Base-by-base conservation (phyloP, 92 coral and sea anemone species). In the Siderastrea siderea region DNA sequence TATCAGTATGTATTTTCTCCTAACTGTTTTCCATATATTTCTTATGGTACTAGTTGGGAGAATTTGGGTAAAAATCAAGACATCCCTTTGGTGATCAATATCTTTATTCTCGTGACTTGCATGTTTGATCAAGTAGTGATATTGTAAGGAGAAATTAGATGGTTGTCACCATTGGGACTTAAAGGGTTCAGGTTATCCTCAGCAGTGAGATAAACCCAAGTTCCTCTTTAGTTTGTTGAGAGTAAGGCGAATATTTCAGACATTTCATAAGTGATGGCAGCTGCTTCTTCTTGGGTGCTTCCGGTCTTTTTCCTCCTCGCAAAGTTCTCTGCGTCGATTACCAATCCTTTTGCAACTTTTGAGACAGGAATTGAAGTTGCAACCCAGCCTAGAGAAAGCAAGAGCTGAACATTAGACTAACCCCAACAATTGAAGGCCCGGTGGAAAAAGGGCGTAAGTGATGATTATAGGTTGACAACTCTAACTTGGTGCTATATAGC, bases 261-360 rank as follows among this genome's bases (percentile, higher is more conserved):
- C 55, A 77, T 85, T 54, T 53, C 89, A 8, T 16, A 77, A 53
- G 83, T 78, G 68, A 76, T 71, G 54, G 58, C 54, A 61, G 77
- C 53, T 9, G 84, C 7, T 17, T 47, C 17, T 49, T 82, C 60
- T 38, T 4, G 52, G 44, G 51, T 52, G 8, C 59, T 52, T 10
- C 16, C 75, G 1, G 53, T 58, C 59, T 62, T 45, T 50, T 82
- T 76, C 50, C 77, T 88, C 63, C 80, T 78, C 10, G 84, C 85
- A 74, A 87, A 83, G 47, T 87, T 74, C 71, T 93, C 99, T 6
- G 96, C 97, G 44, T 95, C 99, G 57, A 89, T 50, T 50, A 94
- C 72, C 95, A 97, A 84, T 45, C 92, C 96, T 54, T 86, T 92
- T 12, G 99, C 99, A 45, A 97, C 96, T 62, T 75, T 94, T 51